These are phyloP conservation scores for Caenorhabditis panamensis DNA, from an alignment of 2,888 invertebrate genomes.

Conservation along the genomic window DNA sequence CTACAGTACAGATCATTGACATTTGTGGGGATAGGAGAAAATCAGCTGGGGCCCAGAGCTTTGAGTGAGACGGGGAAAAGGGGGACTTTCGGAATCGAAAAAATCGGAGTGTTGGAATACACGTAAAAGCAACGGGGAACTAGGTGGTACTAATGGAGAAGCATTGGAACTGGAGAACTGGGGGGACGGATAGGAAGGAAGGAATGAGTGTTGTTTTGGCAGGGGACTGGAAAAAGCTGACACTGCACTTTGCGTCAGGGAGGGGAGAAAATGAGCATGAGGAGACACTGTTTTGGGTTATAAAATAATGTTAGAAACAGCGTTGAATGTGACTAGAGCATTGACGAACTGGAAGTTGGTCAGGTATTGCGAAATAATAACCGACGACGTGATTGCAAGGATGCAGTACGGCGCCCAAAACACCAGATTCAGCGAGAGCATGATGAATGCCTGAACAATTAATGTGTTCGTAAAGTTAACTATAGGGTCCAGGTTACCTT, in stretches of 20 bases:
- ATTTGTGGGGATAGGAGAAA: background rate
- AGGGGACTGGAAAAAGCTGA: constrained; percentile 10
- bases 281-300: constrained; percentile 7
- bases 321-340: constrained; percentile 70
- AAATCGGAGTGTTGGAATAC: constrained; percentile 8
- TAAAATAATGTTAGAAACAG: constrained; percentile 68
- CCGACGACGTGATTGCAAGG: constrained; percentile 64
- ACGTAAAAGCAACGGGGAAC: constrained; percentile 39
- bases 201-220: constrained; percentile 16
- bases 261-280: background rate
- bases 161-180: constrained; percentile 1
- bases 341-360: constrained; percentile 68
- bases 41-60: too few relatives aligned
- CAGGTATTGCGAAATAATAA: constrained; percentile 55
- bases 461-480: background rate
- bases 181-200: constrained; percentile 2
- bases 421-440: constrained; percentile 70
- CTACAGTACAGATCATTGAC: constrained; percentile 25
- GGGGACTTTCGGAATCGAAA: background rate
- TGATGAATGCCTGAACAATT: constrained; percentile 66
- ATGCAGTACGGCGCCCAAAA: constrained; percentile 72
- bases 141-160: constrained; percentile 27
- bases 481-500: constrained; percentile 42
- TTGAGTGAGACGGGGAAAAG: too few relatives aligned
- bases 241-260: constrained; percentile 17